phyloP scores from a whole-genome alignment of 2,113 vertebrate species.

The Zosterops lateralis region DNA sequence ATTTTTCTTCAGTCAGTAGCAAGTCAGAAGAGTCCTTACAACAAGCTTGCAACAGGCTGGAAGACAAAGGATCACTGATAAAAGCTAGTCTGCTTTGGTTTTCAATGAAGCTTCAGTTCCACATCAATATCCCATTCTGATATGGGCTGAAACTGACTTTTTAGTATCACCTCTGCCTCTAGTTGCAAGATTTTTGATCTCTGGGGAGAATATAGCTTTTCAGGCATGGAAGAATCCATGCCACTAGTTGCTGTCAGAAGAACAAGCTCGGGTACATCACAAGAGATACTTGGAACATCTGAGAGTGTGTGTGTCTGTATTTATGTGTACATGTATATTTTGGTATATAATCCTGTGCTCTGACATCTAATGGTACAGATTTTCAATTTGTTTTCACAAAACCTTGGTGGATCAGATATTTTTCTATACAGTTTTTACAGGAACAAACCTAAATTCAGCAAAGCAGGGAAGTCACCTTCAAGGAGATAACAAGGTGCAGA shows the following conservation, averaged over 20 bases:
- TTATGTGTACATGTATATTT: not conserved
- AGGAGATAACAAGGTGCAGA: not conserved
- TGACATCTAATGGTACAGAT: not conserved
- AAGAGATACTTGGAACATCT: not conserved
- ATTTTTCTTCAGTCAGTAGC: not conserved
- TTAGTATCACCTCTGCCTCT: not conserved
- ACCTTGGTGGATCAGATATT: not conserved
- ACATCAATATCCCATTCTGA: not conserved
- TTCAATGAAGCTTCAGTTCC: not conserved
- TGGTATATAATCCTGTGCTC: not conserved
- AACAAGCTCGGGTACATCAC: not conserved
- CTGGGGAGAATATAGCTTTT: not conserved
- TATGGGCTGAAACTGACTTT: not conserved
- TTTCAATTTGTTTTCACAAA: not conserved
- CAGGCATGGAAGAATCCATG: not conserved
- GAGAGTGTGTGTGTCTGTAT: not conserved
- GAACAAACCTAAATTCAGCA: not conserved
- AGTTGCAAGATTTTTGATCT: not conserved
- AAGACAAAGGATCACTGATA: not conserved
- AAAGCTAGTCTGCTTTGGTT: not conserved
- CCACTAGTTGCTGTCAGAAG: not conserved
- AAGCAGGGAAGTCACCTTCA: not conserved
- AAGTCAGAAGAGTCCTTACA: not conserved
- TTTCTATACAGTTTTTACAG: not conserved
- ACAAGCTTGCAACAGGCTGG: not conserved